phyloP scores from a whole-genome alignment of 2,888 invertebrate genomes.

The Tenthredo notha region DNA sequence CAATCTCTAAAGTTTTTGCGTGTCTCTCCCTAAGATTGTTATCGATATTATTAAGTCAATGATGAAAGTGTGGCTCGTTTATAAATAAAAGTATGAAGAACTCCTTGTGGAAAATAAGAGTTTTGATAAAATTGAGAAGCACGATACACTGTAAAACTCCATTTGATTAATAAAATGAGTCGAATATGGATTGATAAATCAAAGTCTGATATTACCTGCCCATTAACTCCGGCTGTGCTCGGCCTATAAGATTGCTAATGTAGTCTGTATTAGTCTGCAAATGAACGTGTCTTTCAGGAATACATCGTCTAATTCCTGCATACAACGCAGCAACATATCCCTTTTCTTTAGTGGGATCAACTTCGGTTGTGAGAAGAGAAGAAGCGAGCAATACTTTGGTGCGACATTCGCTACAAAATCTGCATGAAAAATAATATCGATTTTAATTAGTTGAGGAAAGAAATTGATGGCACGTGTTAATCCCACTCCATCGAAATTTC shows the following conservation, averaged over 20 bases:
- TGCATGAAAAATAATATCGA: constrained; percentile 64
- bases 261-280: constrained; percentile 93
- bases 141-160: background rate
- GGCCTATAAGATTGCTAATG: constrained; percentile 91
- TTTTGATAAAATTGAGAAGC: constrained; percentile 48
- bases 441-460: background rate
- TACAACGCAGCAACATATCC: constrained; percentile 94
- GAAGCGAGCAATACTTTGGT: constrained; percentile 93
- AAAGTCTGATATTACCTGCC: constrained; percentile 82
- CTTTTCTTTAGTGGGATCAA: constrained; percentile 91
- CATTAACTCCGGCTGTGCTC: constrained; percentile 94
- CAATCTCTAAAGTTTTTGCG: constrained; percentile 97
- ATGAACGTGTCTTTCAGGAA: constrained; percentile 93
- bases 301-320: constrained; percentile 91
- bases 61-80: background rate
- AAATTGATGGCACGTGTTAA: background rate
- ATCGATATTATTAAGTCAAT: constrained; percentile 39
- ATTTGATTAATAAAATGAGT: background rate
- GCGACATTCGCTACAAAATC: constrained; percentile 95
- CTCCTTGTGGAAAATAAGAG: background rate
- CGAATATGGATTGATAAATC: background rate
- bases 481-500: constrained; percentile 84
- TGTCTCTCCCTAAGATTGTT: constrained; percentile 86
- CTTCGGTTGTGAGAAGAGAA: constrained; percentile 91
- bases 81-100: constrained; percentile 17